Evolutionary conservation across 2,797 vertebrate species (phyloP), one percentile per base, ranked within the genome.

Genomic region (Hyperoplus lanceolatus): DNA sequence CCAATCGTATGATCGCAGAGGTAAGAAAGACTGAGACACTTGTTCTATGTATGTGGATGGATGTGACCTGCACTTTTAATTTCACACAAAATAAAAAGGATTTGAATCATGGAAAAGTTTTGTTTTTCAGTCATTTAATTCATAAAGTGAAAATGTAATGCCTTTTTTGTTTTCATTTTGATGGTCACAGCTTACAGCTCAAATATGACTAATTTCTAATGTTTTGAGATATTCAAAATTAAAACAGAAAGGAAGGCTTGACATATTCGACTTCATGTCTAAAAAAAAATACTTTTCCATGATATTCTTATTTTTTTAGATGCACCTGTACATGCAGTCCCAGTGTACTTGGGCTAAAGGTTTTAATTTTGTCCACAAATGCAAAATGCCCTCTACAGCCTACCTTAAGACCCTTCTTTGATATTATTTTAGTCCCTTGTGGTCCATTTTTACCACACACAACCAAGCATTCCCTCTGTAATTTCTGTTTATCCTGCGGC

Each of bases 1-100:
- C 98, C 74, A 99, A 99, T 90, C 97, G 98, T 51, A 98, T 99
- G 96, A 98, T 99, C 79, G 97, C 97, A 70, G 98, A 99, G 94
- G 98, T 99, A 83, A 95, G 91, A 79, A 68, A 64, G 6, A 7
- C 43, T 7, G 43, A 11, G 29, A 29, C 3, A 29, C 29, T 29
- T 29, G 29, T 29, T 29, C 29, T 29, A 21, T 70, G 21, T 36
- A 11, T 51, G 15, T 29, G 29, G 29, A 29, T 29, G 29, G 29
- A 50, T 53, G 8, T 51, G 7, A 56, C 8, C 21, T 73, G 3
- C 15, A 2, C 58, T 29, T 49, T 80, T 60, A 58, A 53, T 58
- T 64, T 61, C 36, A 21, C 57, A 49, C 18, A 43, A 13, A 6
- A 76, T 45, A 11, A 13, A 67, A 29, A 29, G 29, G 29, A 29